These are phyloP conservation scores for Diadophis punctatus DNA, from an alignment of 2,113 vertebrate species.

Conservation along the genomic window DNA sequence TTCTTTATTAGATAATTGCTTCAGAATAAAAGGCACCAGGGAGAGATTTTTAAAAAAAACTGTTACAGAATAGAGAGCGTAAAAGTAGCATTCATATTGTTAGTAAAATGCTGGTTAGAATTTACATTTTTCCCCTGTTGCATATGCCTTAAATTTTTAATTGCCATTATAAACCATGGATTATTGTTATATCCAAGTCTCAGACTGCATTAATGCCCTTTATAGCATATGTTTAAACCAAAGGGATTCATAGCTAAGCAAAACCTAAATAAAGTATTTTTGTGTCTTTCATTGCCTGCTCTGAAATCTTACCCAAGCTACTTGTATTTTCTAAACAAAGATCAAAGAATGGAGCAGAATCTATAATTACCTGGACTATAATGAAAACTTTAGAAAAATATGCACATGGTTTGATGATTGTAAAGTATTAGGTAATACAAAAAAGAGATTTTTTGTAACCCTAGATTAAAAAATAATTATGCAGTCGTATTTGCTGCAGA, in stretches of 20 bases:
- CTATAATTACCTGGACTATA: neutral
- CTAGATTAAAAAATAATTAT: neutral
- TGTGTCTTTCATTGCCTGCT: neutral
- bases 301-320: neutral
- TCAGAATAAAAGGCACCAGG: neutral
- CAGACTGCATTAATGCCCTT: neutral
- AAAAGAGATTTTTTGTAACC: neutral
- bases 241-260: neutral
- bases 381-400: neutral
- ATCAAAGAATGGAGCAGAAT: conserved; percentile 1
- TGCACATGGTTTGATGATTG: neutral
- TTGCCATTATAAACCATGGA: neutral
- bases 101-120: neutral
- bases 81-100: neutral
- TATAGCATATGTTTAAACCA: neutral
- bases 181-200: neutral
- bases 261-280: neutral
- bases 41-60: neutral
- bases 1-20: neutral
- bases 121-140: neutral
- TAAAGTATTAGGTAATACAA: neutral
- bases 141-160: neutral
- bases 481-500: neutral
- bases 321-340: neutral
- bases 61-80: neutral